These are phyloP conservation scores for Urosaurus nigricauda DNA, from an alignment of 2,797 vertebrate genomes.

Conservation along the genomic window DNA sequence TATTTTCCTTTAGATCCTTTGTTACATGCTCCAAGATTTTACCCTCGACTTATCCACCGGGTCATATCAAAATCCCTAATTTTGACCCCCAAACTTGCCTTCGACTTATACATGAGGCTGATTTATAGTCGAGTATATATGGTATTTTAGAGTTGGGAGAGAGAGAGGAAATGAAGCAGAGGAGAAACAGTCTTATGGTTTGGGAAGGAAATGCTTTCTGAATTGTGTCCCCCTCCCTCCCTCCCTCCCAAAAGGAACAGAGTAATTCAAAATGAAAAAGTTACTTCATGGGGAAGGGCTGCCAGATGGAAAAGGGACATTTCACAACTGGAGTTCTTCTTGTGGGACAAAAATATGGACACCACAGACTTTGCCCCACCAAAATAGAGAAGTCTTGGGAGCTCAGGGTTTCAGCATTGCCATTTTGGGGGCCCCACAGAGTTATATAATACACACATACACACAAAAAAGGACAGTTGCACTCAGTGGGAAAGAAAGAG, in stretches of 20 bases:
- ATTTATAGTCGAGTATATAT: no score
- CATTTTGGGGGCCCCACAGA: neutral
- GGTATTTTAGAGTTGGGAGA: no score
- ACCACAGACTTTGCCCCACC: neutral
- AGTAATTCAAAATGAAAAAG: neutral
- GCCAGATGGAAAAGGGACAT: neutral
- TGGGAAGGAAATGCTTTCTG: neutral
- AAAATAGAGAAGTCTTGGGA: no score
- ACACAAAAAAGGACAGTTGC: no score
- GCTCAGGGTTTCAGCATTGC: neutral
- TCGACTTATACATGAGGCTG: no score
- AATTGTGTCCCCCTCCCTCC: neutral
- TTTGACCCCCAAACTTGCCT: neutral
- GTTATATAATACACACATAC: neutral
- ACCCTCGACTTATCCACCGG: no score
- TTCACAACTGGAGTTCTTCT: neutral
- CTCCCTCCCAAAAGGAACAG: neutral
- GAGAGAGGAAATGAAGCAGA: no score
- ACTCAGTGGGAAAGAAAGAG: neutral
- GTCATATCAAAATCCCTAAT: no score
- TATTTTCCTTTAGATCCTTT: no score
- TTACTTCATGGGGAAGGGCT: neutral
- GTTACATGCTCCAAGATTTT: no score
- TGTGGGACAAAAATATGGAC: neutral
- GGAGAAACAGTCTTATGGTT: neutral